Base-by-base conservation (phyloP, 2,113 vertebrate genomes). In the Colaptes auratus region DNA sequence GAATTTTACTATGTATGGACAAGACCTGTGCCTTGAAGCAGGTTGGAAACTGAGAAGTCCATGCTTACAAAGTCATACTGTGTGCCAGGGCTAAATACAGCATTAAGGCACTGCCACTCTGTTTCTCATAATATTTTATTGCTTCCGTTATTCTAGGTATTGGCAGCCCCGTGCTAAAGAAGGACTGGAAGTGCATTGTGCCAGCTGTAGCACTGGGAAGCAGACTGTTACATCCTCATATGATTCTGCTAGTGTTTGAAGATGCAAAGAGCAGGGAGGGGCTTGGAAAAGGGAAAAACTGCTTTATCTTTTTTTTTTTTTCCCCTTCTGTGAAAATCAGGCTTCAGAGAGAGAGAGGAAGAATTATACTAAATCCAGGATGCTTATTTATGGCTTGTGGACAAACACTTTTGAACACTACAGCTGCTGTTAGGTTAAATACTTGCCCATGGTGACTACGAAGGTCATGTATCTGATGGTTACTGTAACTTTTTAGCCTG, bases 141-240 rank as follows among this genome's bases (percentile, higher is more conserved):
- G 39, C 15, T 70, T 23, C 66, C 76, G 8, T 80, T 50, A 23
- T 83, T 94, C 11, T 60, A 93, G 90, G 72, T 91, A 72, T 60
- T 82, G 70, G 76, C 67, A 86, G 28, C 36, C 31, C 82, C 60
- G 39, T 42, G n/a, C 50, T 83, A 52, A 42, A 15, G 84, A 72
- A 82, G 52, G 69, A 42, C 0, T 80, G 33, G 73, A 75, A 74
- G 76, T 23, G 46, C 28, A 12, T 17, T 55, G 63, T 70, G 59
- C 75, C 74, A 46, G 75, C 46, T 80, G 82, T 63, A 73, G 85
- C n/a, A 27, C 78, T 58, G 59, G n/a, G 69, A 91, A 88, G 56
- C 39, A 44, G 60, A 27, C 17, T 71, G 24, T 56, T 61, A 65
- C 25, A 6, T 86, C 61, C 65, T 69, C 87, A 70, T 91, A 85